Evolutionary conservation across 2,113 vertebrate genomes (phyloP).

Genomic region (Vanacampus margaritifer): DNA sequence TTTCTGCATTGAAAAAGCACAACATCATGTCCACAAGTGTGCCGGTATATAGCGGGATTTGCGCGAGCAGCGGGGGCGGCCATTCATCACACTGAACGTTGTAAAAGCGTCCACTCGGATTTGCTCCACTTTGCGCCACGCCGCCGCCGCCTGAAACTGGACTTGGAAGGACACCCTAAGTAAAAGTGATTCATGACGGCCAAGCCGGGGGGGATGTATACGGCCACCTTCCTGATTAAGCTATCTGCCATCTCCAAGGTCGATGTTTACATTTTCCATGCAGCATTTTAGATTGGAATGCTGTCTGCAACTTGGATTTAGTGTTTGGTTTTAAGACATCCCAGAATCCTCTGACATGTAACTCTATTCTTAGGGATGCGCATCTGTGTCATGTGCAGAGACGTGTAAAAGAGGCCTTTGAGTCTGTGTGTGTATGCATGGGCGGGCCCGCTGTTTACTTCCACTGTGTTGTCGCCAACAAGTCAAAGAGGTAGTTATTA

Average conservation of each 20-base stretch:
- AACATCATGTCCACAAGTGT: conserved; percentile 5
- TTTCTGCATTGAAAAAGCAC: conserved; percentile 15
- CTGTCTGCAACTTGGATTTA: conserved; percentile 16
- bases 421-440: not conserved
- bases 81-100: conserved; percentile 2
- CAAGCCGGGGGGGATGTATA: not conserved
- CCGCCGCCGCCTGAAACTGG: not conserved
- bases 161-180: not conserved
- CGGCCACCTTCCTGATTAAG: not conserved
- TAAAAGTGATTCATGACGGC: conserved; percentile 3
- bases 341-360: conserved; percentile 10
- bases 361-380: conserved; percentile 1
- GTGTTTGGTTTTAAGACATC: conserved; percentile 8
- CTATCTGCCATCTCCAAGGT: conserved; percentile 1
- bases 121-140: conserved; percentile 14
- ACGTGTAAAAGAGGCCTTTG: not conserved
- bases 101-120: conserved; percentile 3
- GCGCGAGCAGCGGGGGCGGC: not conserved
- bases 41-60: not conserved
- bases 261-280: conserved; percentile 5
- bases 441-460: conserved; percentile 14
- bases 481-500: conserved; percentile 25
- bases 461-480: conserved; percentile 15
- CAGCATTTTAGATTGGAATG: not conserved
- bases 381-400: not conserved